phyloP scores from a whole-genome alignment of 37 sponge, comb jelly and placozoan species.

The Amphimedon queenslandica region DNA sequence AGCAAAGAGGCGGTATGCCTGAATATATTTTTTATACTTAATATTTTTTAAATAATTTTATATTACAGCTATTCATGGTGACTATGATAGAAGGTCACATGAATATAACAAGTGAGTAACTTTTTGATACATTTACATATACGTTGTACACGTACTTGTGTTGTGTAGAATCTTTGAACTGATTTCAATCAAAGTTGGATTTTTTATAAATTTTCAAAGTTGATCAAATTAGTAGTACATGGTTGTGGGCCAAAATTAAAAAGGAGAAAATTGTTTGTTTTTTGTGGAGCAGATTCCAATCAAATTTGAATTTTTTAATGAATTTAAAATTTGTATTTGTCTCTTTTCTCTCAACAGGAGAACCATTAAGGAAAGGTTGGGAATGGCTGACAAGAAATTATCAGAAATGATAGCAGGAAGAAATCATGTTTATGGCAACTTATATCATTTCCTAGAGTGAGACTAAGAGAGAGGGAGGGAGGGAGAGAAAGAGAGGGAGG shows the following conservation, averaged over 20 bases:
- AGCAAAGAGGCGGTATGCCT: not conserved
- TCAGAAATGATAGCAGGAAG: not conserved
- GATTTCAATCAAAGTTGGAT: not conserved
- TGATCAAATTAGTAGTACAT: no score
- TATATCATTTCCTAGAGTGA: not conserved
- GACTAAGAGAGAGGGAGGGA: not conserved
- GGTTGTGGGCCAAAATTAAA: no score
- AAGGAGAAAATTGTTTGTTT: no score
- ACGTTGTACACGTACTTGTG: no score
- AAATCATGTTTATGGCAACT: not conserved
- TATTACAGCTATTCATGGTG: no score
- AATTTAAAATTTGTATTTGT: not conserved
- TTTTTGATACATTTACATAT: no score
- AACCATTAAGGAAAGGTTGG: slow-evolving; percentile 12
- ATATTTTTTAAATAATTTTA: no score
- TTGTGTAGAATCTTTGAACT: not conserved
- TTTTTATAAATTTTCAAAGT: not conserved
- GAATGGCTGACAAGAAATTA: slow-evolving; percentile 3
- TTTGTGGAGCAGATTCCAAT: no score
- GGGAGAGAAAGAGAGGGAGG: not conserved
- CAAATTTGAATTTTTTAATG: not conserved
- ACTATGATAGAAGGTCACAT: no score
- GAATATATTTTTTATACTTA: no score
- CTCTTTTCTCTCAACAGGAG: not conserved
- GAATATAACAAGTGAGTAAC: no score